Base-by-base conservation (phyloP, 2,113 vertebrate genomes). In the Hirundichthys speculiger region DNA sequence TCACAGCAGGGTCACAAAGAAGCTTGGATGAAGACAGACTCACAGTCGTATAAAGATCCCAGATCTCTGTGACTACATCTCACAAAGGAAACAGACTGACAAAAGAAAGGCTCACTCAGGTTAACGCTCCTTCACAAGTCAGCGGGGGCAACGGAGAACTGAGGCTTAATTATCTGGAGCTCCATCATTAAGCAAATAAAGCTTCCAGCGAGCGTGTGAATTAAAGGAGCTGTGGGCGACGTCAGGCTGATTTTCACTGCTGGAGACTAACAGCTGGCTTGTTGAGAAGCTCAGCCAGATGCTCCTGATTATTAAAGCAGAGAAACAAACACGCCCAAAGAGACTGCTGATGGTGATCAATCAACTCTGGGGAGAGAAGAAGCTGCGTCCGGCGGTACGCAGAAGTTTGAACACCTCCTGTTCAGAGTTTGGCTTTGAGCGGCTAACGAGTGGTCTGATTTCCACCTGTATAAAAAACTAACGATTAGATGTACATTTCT, bases 191-290 rank as follows among this genome's bases (percentile, higher is more conserved):
- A 45, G 8, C 8, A 11, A 11, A 19, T 19, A 45, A 19, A 45
- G 43, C 43, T 45, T 19, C 43, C 18, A 15, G 40, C 13, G 15
- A 45, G 18, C 43, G 18, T 19, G 18, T 19, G 43, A 45, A 45
- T 19, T 15, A 15, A 43, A 16, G 14, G 15, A 45, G 43, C 43
- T 45, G 43, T 57, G 59, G 73, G 75, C 75, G 27, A 41, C 11
- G 39, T 69, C 67, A 73, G 67, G 76, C 61, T 67, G 69, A 77
- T 63, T 71, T 19, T 59, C 67, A 53, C 68, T 22, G 60, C 47
- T 51, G 66, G 64, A 79, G 66, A 83, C 45, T 11, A 83, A 85
- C 88, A 88, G 78, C 84, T 85, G 88, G 80, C 73, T 74, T 53
- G 60, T 69, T 61, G 78, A 73, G 70, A 56, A 53, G 42, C 80